A percentile compares a stretch with the other conserved stretches of the same genome.
Evolutionary conservation across 2,797 vertebrate genomes (phyloP).

Genomic region (Tapirus indicus): DNA sequence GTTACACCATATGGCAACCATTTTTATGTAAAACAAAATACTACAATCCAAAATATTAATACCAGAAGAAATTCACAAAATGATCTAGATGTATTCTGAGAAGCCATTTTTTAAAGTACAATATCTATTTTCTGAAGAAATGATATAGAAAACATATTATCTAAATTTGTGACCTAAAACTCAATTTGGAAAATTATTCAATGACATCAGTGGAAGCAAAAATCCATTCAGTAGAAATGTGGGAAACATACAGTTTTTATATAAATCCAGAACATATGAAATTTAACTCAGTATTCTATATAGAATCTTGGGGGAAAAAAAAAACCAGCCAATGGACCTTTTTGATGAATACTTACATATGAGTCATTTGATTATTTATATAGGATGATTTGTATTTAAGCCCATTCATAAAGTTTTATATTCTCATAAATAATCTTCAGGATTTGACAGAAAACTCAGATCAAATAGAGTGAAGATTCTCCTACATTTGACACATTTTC

Average conservation of each 20-base stretch:
- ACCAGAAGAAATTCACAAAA: not conserved
- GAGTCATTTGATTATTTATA: not conserved
- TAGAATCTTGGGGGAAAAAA: not conserved
- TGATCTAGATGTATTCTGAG: not conserved
- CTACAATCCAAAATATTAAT: not conserved
- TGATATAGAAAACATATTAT: not conserved
- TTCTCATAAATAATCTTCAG: not conserved
- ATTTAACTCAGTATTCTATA: not conserved
- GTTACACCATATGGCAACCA: not conserved
- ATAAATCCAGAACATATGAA: not conserved
- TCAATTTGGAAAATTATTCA: not conserved
- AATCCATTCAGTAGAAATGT: not conserved
- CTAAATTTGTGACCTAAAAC: not conserved
- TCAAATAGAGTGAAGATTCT: not conserved
- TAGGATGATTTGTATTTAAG: not conserved
- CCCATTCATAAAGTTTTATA: not conserved
- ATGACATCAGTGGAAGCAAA: not conserved
- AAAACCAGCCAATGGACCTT: accelerated
- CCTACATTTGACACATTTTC: not conserved
- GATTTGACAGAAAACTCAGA: not conserved
- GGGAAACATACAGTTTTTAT: not conserved
- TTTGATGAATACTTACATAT: accelerated
- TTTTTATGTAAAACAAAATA: not conserved
- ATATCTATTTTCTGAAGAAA: not conserved
- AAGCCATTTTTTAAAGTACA: not conserved